Conservation (phyloP, 2,888 invertebrate species). For the Drosophila paranaensis region DNA sequence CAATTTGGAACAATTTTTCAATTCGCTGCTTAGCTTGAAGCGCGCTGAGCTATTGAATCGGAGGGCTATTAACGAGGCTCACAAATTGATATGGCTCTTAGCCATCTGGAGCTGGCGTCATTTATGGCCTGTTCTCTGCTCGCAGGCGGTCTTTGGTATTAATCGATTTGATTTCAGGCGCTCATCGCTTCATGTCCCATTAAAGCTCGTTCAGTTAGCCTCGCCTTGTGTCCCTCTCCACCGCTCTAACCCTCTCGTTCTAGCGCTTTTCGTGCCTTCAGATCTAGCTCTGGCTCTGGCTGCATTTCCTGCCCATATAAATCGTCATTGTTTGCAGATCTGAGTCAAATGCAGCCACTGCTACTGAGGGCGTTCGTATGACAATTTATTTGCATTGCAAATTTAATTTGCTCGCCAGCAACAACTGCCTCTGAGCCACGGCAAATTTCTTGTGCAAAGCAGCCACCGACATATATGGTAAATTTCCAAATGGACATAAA, state of each 20-base stretch:
- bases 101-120: slow-evolving; percentile 46
- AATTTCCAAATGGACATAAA: slow-evolving; percentile 45
- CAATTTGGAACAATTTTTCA: slow-evolving; percentile 44
- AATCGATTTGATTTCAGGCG: slow-evolving; percentile 40
- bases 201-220: slow-evolving; percentile 29
- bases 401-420: slow-evolving; percentile 58
- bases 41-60: not conserved
- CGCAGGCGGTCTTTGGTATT: slow-evolving; percentile 38
- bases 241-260: not conserved
- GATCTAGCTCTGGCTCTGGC: slow-evolving; percentile 44
- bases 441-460: slow-evolving; percentile 62
- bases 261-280: not conserved
- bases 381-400: slow-evolving; percentile 80
- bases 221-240: not conserved
- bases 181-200: not conserved
- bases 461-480: slow-evolving; percentile 30
- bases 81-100: slow-evolving; percentile 51
- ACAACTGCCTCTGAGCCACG: slow-evolving; percentile 27
- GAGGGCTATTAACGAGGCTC: slow-evolving; percentile 26
- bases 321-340: slow-evolving; percentile 54
- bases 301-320: slow-evolving; percentile 59
- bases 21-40: slow-evolving; percentile 10
- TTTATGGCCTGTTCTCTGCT: slow-evolving; percentile 54
- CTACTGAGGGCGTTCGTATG: slow-evolving; percentile 65
- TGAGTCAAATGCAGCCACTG: slow-evolving; percentile 29